Evolutionary conservation across 1,140 invertebrate species (phyloP).

Genomic region (Drosophila hydei): DNA sequence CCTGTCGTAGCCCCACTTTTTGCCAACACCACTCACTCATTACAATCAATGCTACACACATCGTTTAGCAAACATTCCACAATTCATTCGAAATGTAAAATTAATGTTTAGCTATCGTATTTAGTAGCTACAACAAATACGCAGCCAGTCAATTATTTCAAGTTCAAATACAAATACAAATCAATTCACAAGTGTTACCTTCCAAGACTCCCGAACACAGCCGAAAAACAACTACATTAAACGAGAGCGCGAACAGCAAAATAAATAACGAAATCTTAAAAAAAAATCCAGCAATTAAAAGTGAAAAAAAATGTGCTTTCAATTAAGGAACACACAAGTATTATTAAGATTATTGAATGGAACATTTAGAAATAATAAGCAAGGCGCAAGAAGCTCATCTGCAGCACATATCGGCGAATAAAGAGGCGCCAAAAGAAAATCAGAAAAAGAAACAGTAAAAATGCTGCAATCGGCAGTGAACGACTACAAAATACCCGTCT

Average conservation of each 20-base stretch:
- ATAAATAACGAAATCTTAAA: slow-evolving; percentile 54
- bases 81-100: slow-evolving; percentile 20
- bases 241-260: slow-evolving; percentile 35
- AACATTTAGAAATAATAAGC: slow-evolving; percentile 34
- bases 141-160: slow-evolving; percentile 18
- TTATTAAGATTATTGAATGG: slow-evolving; percentile 50
- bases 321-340: slow-evolving; percentile 53
- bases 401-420: slow-evolving; percentile 10
- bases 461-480: no score
- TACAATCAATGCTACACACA: slow-evolving; percentile 24
- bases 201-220: slow-evolving; percentile 4
- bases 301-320: slow-evolving; percentile 40
- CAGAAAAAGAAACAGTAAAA: no score
- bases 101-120: slow-evolving; percentile 24
- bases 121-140: slow-evolving; percentile 9
- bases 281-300: slow-evolving; percentile 36
- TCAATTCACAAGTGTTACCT: slow-evolving; percentile 30
- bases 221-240: slow-evolving; percentile 48
- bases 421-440: neutral
- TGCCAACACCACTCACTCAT: neutral
- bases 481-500: no score
- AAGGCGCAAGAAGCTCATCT: neutral
- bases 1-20: neutral
- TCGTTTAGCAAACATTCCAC: slow-evolving; percentile 9
- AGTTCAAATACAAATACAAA: slow-evolving; percentile 38